These are phyloP conservation scores for Hypanus sabinus DNA, from an alignment of 2,113 vertebrate genomes.

Conservation along the genomic window DNA sequence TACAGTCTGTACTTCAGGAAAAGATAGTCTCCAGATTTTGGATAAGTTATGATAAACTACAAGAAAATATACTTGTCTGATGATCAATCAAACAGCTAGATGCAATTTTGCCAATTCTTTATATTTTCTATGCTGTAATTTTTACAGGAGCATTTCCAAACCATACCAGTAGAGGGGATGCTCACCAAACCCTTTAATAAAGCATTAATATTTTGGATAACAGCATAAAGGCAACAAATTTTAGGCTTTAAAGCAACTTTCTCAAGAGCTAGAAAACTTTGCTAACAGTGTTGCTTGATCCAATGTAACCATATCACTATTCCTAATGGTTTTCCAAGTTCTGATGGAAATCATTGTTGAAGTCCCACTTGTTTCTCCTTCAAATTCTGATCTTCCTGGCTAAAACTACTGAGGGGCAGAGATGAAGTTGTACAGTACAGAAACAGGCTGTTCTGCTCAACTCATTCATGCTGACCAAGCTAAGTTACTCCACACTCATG, in stretches of 20 bases:
- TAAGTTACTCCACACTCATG: too few species aligned
- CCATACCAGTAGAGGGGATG: background rate
- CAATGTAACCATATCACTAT: too few species aligned
- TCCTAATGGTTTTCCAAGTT: background rate
- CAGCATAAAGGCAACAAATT: background rate
- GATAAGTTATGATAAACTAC: background rate
- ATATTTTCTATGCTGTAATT: background rate
- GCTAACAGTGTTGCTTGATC: background rate
- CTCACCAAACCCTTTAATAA: background rate
- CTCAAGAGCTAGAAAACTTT: background rate
- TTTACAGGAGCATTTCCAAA: background rate
- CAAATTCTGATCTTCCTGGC: background rate
- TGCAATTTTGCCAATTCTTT: too few species aligned
- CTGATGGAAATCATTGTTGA: background rate
- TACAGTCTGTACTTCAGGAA: background rate
- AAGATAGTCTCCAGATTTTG: background rate
- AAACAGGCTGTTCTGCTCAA: background rate
- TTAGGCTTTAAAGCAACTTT: background rate
- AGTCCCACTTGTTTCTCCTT: background rate
- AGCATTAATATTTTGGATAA: background rate
- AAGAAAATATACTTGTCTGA: background rate
- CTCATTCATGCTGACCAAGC: background rate
- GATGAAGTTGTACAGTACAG: too few species aligned
- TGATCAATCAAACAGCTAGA: too few species aligned
- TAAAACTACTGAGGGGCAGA: background rate